Evolutionary conservation across 2,797 vertebrate genomes (phyloP).

Genomic region (Premnoplex brunnescens): DNA sequence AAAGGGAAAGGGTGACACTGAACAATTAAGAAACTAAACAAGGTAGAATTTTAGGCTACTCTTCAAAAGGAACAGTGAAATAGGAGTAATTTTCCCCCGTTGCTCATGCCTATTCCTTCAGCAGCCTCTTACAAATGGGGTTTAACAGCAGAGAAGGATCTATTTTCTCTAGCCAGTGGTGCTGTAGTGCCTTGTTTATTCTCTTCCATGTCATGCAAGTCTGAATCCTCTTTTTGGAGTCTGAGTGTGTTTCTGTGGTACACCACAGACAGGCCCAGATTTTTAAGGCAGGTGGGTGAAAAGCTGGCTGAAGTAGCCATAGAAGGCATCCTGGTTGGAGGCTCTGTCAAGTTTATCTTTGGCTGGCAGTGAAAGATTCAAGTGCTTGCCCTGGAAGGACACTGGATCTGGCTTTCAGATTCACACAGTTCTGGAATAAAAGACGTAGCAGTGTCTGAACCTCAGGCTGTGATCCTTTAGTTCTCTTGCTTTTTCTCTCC

Average conservation of each 20-base stretch:
- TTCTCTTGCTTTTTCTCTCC: background rate
- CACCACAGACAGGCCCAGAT: background rate
- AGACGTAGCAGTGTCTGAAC: background rate
- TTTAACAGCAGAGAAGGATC: background rate
- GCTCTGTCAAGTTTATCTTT: fast-evolving
- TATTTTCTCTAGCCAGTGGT: background rate
- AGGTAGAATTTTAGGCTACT: background rate
- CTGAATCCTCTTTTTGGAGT: background rate
- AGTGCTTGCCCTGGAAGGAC: background rate
- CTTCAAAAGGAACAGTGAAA: background rate
- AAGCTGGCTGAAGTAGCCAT: background rate
- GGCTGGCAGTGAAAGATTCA: background rate
- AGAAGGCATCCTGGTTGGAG: background rate
- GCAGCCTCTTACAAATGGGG: background rate
- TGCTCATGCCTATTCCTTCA: background rate
- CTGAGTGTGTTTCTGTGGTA: background rate
- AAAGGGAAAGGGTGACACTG: background rate
- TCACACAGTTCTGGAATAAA: background rate
- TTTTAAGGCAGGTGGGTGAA: background rate
- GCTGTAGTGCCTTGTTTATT: background rate
- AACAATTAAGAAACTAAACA: background rate
- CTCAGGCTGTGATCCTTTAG: background rate
- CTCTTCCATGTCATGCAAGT: background rate
- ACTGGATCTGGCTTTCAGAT: background rate
- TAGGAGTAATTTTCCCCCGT: background rate